Percentiles rank a stretch among this genome's conserved stretches.
Evolutionary conservation across 2,888 invertebrate species (phyloP).

Genomic region (Andricus curvator): DNA sequence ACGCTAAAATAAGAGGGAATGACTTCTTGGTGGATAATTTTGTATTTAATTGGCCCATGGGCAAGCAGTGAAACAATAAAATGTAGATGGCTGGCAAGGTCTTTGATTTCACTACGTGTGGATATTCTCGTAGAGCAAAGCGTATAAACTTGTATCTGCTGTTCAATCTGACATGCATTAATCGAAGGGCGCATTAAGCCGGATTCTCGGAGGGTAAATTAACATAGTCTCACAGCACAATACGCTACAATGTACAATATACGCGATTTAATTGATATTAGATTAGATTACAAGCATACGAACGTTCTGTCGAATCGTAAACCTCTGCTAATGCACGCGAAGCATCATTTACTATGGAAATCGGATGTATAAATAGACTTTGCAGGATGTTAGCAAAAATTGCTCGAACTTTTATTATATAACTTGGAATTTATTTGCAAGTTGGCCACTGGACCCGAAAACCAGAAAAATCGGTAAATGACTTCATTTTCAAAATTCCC

Average conservation of each 20-base stretch:
- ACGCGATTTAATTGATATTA: slow-evolving; percentile 31
- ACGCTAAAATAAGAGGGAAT: slow-evolving; percentile 2
- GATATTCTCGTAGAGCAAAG: slow-evolving; percentile 5
- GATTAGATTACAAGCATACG: slow-evolving; percentile 34
- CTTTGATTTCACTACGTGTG: slow-evolving; percentile 22
- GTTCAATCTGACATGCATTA: slow-evolving; percentile 35
- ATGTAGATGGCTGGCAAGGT: not conserved
- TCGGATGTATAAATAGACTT: not conserved
- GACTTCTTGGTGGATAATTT: slow-evolving; percentile 23
- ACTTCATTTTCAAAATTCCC: too few relatives aligned
- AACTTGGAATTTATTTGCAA: too few relatives aligned
- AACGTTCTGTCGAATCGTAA: slow-evolving; percentile 3
- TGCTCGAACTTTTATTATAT: not conserved
- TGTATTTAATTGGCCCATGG: slow-evolving; percentile 3
- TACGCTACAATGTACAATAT: not conserved
- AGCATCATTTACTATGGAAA: not conserved
- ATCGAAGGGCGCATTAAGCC: slow-evolving; percentile 36
- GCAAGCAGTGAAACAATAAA: slow-evolving; percentile 27
- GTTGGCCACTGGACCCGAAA: too few relatives aligned
- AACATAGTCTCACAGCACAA: slow-evolving; percentile 18
- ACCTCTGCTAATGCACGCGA: slow-evolving; percentile 12
- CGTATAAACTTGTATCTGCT: slow-evolving; percentile 22
- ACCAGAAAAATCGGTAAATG: too few relatives aligned
- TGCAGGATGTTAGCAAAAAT: not conserved
- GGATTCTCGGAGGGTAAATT: slow-evolving; percentile 25